These are phyloP conservation scores for Pseudolycoriella hygida DNA, from an alignment of 2,888 invertebrate species.

Conservation along the genomic window DNA sequence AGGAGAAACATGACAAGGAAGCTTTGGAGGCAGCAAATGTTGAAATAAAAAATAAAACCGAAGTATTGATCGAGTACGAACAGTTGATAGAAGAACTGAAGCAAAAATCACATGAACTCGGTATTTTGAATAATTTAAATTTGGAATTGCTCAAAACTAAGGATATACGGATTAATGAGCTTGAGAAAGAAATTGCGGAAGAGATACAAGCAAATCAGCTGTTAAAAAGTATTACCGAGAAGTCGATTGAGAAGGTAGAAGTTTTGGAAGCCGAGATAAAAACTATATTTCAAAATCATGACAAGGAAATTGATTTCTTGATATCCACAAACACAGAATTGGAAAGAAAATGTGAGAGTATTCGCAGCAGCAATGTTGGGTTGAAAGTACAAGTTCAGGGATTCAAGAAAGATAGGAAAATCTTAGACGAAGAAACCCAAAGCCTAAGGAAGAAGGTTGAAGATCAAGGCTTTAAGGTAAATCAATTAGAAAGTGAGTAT, in stretches of 20 bases:
- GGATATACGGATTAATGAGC: constrained; percentile 16
- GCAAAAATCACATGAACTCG: constrained; percentile 25
- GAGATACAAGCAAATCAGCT: constrained; percentile 15
- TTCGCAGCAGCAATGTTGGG: constrained; percentile 7
- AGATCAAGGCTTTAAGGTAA: constrained; percentile 15
- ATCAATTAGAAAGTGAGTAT: constrained; percentile 17
- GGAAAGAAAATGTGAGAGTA: constrained; percentile 8
- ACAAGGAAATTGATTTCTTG: constrained; percentile 11
- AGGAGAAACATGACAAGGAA: constrained; percentile 22
- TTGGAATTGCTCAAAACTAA: constrained; percentile 16
- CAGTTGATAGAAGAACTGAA: constrained; percentile 34
- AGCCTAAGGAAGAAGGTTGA: constrained; percentile 10
- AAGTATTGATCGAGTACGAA: constrained; percentile 30
- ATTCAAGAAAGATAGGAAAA: constrained; percentile 5
- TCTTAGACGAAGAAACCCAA: constrained; percentile 4
- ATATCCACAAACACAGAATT: constrained; percentile 9
- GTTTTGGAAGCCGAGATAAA: constrained; percentile 19
- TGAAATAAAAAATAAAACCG: constrained; percentile 35
- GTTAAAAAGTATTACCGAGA: constrained; percentile 15
- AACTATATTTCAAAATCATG: constrained; percentile 11
- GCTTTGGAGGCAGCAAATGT: constrained; percentile 22
- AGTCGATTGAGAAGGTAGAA: constrained; percentile 8
- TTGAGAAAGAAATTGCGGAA: constrained; percentile 5
- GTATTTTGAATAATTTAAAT: constrained; percentile 19
- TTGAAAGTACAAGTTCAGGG: neutral